These are phyloP conservation scores for Diaprepes abbreviatus DNA, from an alignment of 2,888 invertebrate species.

Conservation along the genomic window DNA sequence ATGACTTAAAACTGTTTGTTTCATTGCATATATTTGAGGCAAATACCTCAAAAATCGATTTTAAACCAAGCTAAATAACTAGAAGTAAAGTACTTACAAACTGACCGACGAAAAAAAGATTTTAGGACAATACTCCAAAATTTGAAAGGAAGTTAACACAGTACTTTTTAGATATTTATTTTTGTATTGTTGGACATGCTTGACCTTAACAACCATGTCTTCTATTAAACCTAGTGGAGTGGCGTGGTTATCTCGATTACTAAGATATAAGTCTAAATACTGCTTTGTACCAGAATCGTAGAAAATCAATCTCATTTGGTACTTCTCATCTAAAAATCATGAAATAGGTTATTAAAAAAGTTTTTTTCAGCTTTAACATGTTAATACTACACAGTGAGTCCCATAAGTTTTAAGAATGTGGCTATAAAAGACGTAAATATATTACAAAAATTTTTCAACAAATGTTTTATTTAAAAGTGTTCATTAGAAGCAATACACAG, in stretches of 20 bases:
- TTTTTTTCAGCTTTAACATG: too few relatives aligned
- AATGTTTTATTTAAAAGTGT: too few relatives aligned
- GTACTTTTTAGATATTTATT: not conserved
- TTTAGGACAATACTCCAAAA: not conserved
- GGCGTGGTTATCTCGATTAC: not conserved
- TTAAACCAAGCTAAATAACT: too few relatives aligned
- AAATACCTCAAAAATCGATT: too few relatives aligned
- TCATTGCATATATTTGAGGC: not conserved
- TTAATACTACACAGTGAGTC: too few relatives aligned
- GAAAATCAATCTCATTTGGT: not conserved
- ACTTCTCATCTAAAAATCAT: slow-evolving; percentile 1
- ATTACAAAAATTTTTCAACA: too few relatives aligned
- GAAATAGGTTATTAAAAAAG: too few relatives aligned
- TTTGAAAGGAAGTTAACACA: not conserved
- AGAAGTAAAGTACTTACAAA: not conserved
- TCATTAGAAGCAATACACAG: too few relatives aligned
- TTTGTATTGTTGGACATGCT: not conserved
- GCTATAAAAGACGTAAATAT: too few relatives aligned
- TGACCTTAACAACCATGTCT: slow-evolving; percentile 4
- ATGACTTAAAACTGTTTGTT: not conserved
- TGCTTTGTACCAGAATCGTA: not conserved
- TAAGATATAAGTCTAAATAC: not conserved
- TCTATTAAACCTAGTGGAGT: not conserved
- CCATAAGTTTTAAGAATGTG: too few relatives aligned
- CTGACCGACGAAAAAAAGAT: not conserved